These are phyloP conservation scores for Astropecten irregularis DNA, from an alignment of 53 echinoderm and acorn worm species.

Conservation along the genomic window DNA sequence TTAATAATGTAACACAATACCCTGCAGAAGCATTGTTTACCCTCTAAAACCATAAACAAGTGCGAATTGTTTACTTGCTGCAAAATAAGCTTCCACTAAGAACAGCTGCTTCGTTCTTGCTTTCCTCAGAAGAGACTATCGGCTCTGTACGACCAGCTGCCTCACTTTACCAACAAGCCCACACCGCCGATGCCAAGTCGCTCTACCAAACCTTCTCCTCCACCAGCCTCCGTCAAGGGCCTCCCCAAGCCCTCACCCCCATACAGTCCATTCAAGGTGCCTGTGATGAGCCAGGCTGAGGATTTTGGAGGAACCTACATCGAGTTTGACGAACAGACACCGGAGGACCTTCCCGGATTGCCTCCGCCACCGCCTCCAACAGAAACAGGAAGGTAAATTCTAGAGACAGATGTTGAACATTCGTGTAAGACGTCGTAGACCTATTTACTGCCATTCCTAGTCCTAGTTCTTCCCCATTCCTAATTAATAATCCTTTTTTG, in stretches of 20 bases:
- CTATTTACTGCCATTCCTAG: too few relatives aligned
- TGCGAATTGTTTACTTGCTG: too few relatives aligned
- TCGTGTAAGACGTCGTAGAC: too few relatives aligned
- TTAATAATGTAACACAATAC: too few relatives aligned
- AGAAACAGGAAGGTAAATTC: neutral
- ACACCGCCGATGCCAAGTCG: slow-evolving; percentile 60
- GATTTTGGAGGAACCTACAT: slow-evolving; percentile 2
- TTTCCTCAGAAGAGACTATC: slow-evolving; percentile 13
- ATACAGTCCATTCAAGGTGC: slow-evolving; percentile 2
- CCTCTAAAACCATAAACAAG: too few relatives aligned
- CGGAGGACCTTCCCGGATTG: slow-evolving; percentile 3
- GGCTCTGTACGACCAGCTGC: neutral
- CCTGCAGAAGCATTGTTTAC: too few relatives aligned
- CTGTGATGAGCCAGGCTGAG: neutral
- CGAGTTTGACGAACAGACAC: slow-evolving; percentile 3
- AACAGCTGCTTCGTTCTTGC: too few relatives aligned
- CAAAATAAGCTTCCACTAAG: too few relatives aligned
- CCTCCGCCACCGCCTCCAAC: slow-evolving; percentile 27
- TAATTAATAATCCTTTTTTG: too few relatives aligned
- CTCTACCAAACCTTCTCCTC: neutral
- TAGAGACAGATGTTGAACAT: too few relatives aligned
- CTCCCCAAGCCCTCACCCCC: slow-evolving; percentile 14
- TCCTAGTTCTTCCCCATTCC: too few relatives aligned
- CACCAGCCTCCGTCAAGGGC: neutral
- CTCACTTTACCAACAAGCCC: slow-evolving; percentile 5